phyloP scores from a whole-genome alignment of 2,888 invertebrate genomes.

The Tachina grossa region DNA sequence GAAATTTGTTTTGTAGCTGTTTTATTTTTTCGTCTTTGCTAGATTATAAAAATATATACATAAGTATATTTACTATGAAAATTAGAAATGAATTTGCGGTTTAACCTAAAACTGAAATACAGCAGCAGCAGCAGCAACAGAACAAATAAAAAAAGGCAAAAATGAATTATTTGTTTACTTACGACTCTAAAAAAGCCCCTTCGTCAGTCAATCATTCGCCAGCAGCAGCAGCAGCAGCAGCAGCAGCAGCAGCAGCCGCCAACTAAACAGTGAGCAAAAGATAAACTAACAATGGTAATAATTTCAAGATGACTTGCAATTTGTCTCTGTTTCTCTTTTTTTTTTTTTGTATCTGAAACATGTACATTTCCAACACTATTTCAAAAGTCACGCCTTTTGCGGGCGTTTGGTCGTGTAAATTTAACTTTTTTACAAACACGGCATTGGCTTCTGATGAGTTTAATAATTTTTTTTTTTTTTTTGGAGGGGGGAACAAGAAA shows the following conservation, averaged over 20 bases:
- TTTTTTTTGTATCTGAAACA: not conserved
- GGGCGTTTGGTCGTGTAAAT: constrained; percentile 56
- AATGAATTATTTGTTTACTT: constrained; percentile 63
- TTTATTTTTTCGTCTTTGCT: not conserved
- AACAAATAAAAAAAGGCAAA: not conserved
- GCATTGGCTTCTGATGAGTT: constrained; percentile 52
- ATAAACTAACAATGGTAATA: constrained; percentile 43
- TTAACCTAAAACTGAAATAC: constrained; percentile 52
- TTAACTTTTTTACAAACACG: constrained; percentile 24
- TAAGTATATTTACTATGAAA: constrained; percentile 44
- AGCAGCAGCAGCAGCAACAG: not conserved
- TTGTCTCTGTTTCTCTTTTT: constrained; percentile 35
- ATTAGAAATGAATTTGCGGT: constrained; percentile 69
- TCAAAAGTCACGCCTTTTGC: constrained; percentile 68
- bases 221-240: not conserved
- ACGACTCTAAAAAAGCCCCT: not conserved
- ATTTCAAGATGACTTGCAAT: constrained; percentile 66
- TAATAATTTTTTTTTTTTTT: constrained; percentile 1
- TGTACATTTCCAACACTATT: constrained; percentile 44
- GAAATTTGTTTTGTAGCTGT: constrained; percentile 53
- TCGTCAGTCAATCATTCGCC: not conserved
- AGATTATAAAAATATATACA: constrained; percentile 26
- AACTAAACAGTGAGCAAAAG: constrained; percentile 21
- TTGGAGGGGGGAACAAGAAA: not conserved
- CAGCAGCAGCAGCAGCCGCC: not conserved